A percentile compares a stretch with the other conserved stretches of the same genome.
These are phyloP conservation scores for Hippoglossus hippoglossus DNA, from an alignment of 2,797 vertebrate species.

Conservation along the genomic window DNA sequence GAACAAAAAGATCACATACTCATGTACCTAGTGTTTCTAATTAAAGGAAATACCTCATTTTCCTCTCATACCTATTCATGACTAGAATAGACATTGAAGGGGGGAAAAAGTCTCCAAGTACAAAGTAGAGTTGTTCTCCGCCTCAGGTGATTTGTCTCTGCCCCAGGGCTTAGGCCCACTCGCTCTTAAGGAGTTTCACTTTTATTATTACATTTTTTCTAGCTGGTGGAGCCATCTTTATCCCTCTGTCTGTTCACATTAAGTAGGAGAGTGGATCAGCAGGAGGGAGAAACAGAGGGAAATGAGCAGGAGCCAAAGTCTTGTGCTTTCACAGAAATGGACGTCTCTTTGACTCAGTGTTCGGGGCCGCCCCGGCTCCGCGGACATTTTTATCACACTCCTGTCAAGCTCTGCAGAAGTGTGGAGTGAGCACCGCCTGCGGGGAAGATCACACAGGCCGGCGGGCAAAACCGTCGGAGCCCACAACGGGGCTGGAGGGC, in stretches of 20 bases:
- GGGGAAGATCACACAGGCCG: conserved; percentile 63
- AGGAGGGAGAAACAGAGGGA: conserved; percentile 1
- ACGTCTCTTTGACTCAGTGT: conserved; percentile 31
- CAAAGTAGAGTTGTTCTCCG: conserved; percentile 74
- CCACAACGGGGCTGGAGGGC: conserved; percentile 18
- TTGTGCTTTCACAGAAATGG: conserved; percentile 34
- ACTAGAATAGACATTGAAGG: conserved; percentile 74
- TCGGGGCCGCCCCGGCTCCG: conserved; percentile 16
- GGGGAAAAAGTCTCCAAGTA: conserved; percentile 66
- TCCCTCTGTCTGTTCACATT: conserved; percentile 50
- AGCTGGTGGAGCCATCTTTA: conserved; percentile 42
- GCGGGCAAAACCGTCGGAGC: conserved; percentile 23
- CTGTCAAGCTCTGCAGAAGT: conserved; percentile 57
- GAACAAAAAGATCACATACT: conserved; percentile 80
- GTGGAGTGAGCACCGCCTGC: conserved; percentile 51
- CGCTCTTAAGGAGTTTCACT: conserved; percentile 50
- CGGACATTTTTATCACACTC: conserved; percentile 64
- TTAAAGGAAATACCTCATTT: conserved; percentile 81
- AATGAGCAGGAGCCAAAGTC: conserved; percentile 30
- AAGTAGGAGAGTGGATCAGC: conserved; percentile 34
- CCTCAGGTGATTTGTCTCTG: conserved; percentile 76
- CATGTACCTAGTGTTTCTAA: conserved; percentile 74
- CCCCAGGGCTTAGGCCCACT: conserved; percentile 68
- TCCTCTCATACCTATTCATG: conserved; percentile 83
- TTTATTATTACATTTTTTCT: conserved; percentile 29